Evolutionary conservation across 2,113 vertebrate genomes (phyloP).

Genomic region (Probosciger aterrimus): DNA sequence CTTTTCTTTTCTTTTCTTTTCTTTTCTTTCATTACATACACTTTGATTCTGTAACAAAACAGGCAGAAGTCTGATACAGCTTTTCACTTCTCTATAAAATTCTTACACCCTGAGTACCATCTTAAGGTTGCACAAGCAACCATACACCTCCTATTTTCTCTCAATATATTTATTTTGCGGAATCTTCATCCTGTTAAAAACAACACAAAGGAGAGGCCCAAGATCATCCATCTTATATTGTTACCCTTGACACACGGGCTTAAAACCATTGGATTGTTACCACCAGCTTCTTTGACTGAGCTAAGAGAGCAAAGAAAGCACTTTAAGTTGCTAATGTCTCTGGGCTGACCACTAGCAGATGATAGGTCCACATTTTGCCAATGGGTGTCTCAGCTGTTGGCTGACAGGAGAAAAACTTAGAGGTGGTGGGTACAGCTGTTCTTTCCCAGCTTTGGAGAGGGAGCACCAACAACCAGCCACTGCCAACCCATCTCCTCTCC

Average conservation of each 20-base stretch:
- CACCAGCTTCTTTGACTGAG: neutral
- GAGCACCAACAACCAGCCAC: neutral
- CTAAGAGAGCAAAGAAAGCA: neutral
- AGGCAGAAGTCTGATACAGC: neutral
- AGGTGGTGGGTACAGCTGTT: neutral
- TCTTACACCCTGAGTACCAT: neutral
- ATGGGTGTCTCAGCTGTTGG: neutral
- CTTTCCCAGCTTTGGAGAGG: neutral
- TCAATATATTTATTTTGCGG: neutral
- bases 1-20: neutral
- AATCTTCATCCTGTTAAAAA: neutral
- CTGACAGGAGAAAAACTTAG: neutral
- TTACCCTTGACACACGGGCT: neutral
- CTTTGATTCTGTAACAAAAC: neutral
- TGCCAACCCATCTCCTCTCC: neutral
- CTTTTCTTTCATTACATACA: neutral
- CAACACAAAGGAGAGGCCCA: neutral
- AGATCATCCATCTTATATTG: neutral
- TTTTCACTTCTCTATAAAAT: neutral
- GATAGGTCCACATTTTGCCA: neutral
- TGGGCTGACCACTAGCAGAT: neutral
- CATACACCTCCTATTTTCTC: neutral
- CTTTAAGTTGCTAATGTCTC: neutral
- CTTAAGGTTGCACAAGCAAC: neutral
- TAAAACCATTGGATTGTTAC: neutral